phyloP scores from a whole-genome alignment of 1,140 invertebrate genomes.

The Acromyrmex echinatior region DNA sequence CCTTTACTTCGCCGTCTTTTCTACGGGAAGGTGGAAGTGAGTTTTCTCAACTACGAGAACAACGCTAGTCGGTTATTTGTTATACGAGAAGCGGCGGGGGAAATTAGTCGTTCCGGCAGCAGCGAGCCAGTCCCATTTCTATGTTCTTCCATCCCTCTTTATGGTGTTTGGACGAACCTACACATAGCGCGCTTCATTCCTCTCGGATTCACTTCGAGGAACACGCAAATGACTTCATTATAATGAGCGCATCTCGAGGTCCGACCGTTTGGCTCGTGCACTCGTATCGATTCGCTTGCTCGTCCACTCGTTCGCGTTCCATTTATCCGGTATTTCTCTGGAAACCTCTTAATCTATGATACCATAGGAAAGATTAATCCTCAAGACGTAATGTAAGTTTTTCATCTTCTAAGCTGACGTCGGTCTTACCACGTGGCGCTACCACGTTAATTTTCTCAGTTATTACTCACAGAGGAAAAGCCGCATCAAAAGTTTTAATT shows the following conservation, averaged over 20 bases:
- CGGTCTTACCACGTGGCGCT: not conserved
- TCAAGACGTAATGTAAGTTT: constrained; percentile 14
- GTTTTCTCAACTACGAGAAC: constrained; percentile 60
- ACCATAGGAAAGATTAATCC: constrained; percentile 46
- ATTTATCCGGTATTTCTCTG: constrained; percentile 29
- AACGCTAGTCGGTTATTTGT: constrained; percentile 76
- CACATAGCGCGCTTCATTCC: constrained; percentile 67
- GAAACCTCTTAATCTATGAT: constrained; percentile 37
- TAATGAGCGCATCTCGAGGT: constrained; percentile 67
- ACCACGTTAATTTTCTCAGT: constrained; percentile 16
- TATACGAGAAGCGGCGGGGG: constrained; percentile 78
- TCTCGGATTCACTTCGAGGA: constrained; percentile 78
- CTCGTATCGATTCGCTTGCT: not conserved
- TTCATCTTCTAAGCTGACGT: constrained; percentile 7
- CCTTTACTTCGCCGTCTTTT: constrained; percentile 35
- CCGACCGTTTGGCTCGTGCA: constrained; percentile 20
- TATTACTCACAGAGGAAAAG: not conserved
- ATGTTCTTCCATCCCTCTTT: constrained; percentile 25
- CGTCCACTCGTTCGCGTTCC: not conserved
- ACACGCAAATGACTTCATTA: constrained; percentile 84
- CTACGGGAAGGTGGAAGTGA: constrained; percentile 12
- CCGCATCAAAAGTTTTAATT: constrained; percentile 27
- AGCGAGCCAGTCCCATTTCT: constrained; percentile 17
- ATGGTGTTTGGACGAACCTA: constrained; percentile 40
- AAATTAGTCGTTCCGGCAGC: constrained; percentile 80